Evolutionary conservation across 2,113 vertebrate genomes (phyloP), one percentile per base, ranked within the genome.

Genomic region (Proteles cristata): DNA sequence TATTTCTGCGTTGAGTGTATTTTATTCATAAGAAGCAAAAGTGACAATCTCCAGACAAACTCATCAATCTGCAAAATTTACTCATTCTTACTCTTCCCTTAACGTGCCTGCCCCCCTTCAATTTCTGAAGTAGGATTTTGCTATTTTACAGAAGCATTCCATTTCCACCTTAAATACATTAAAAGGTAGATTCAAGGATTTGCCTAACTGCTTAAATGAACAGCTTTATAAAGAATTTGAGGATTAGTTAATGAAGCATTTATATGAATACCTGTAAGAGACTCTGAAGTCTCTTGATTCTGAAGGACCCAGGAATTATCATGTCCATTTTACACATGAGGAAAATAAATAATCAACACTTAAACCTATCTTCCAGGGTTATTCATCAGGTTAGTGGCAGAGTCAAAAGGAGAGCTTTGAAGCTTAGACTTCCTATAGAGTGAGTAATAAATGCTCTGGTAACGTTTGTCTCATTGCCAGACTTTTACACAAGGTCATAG

Each of bases 291-390:
- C 39, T 39, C 39, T 69, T 90, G 25, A 43, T 90, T 43, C 39
- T 66, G 16, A 55, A 65, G 28, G 31, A 7, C 19, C 61, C 0
- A 35, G 25, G 71, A 79, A 95, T 45, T 84, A n/a, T 63, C 39
- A 77, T 66, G 55, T 5, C 50, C 14, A 89, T 26, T 81, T 82
- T 66, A 95, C 11, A 48, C 11, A 48, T 77, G 81, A 96, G 48
- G 8, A 58, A 95, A 84, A 94, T n/a, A 77, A 94, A 69, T 48
- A 48, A 73, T 76, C 33, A 93, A 95, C 28, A 63, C 66, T 58
- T 73, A 73, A 91, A 93, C 21, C 19, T 82, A 14, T 77, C 79
- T 66, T 88, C 55, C 31, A 39, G 45, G 76, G 65, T 65, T 26
- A 74, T 31, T 28, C 73, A 74, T 90, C 55, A 66, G 61, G 19